Base-by-base conservation (phyloP, 2,888 invertebrate genomes). In the Ochropleura leucogaster region DNA sequence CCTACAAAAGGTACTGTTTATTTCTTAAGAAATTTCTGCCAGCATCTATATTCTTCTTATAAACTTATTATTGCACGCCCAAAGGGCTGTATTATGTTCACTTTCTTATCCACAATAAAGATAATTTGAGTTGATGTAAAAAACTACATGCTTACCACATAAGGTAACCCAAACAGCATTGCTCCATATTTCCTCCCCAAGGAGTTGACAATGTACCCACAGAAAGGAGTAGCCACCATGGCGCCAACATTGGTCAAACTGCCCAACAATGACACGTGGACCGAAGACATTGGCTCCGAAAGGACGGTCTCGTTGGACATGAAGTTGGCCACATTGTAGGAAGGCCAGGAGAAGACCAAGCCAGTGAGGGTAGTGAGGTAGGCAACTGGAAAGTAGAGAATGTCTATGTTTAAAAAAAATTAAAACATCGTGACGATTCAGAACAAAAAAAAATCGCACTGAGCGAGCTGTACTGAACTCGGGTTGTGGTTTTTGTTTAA, bases 261-360 rank as follows among this genome's bases (percentile, higher is more conserved):
- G 7, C 95, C 95, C 60, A 95, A 67, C 1, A 94, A 74, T 0
- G 94, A 93, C 0, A 92, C 81, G 49, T 95, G 89, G 8, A 91
- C 74, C 0, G 91, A 77, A 0, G 90, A 88, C 93, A 95, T 93
- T 0, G 94, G 92, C 20, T 85, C 74, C 0, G 89, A 87, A 3
- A 95, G 84, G 0, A 92, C 85, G 0, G 95, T 95, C 3, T 84
- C 87, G 69, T 95, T 95, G 0, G 95, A 93, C 46, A 75, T 83
- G 77, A 95, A 95, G 72, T 91, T 92, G 6, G 84, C 91, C 60
- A 93, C 85, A 6, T 94, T 94, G 81, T 92, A 94, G 0, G 95
- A 95, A 0, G 95, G 95, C 95, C 95, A 95, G 0, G 94, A 92
- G 76, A 90, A 93, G 4, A 94, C 81, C 51, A 93, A 88, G 0